phyloP scores from a whole-genome alignment of 2,797 vertebrate species.

The Leucoraja ocellata region DNA sequence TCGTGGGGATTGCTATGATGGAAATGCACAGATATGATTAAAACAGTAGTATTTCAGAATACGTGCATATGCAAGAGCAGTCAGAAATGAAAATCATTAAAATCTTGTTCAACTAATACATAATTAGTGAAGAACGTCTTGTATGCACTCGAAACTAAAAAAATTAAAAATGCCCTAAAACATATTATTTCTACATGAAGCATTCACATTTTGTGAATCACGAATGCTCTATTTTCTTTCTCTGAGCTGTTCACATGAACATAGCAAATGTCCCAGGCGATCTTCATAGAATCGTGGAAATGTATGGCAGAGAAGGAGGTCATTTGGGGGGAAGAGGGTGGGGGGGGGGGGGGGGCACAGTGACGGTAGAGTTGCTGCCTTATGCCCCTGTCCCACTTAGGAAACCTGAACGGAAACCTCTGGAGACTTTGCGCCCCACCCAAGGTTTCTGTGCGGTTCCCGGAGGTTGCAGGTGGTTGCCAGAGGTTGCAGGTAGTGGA shows the following conservation, averaged over 20 bases:
- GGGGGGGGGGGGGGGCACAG: no score
- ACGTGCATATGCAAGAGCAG: neutral
- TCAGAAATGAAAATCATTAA: neutral
- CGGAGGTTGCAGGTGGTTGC: no score
- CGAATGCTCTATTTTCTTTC: neutral
- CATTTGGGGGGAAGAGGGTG: no score
- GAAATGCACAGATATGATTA: neutral
- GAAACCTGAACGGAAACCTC: no score
- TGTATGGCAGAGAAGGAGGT: no score
- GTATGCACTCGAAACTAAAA: neutral
- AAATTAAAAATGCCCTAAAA: neutral
- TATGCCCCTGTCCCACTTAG: no score
- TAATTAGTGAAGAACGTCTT: neutral
- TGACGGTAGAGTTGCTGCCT: no score
- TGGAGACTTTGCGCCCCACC: no score
- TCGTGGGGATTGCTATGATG: neutral
- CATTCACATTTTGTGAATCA: neutral
- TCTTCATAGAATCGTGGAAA: neutral
- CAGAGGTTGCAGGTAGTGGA: no score
- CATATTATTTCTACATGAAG: neutral
- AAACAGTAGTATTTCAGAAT: slow-evolving; percentile 6
- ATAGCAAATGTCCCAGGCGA: neutral
- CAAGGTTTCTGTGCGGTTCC: no score
- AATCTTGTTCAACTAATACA: neutral
- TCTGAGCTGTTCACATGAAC: neutral